Evolutionary conservation across 2,888 invertebrate genomes (phyloP).

Genomic region (Dolichopus griseipennis): DNA sequence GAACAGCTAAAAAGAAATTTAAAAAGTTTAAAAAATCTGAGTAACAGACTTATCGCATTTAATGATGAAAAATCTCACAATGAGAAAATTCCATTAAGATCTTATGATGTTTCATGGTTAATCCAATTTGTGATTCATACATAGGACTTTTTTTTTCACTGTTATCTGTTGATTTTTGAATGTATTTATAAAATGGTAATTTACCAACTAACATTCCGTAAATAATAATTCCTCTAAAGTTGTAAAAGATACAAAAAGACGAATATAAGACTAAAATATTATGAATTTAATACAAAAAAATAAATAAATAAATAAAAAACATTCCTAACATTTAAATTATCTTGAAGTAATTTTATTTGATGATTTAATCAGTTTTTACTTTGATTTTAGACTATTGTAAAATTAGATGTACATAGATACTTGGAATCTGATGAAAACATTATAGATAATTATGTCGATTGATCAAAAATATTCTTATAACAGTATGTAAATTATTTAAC

Average conservation of each 20-base stretch:
- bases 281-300: slow-evolving; percentile 9
- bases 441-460: too few species aligned
- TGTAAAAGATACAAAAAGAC: slow-evolving; percentile 13
- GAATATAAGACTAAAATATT: too few species aligned
- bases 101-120: slow-evolving; percentile 50
- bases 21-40: neutral
- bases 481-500: too few species aligned
- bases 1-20: slow-evolving; percentile 22
- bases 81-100: slow-evolving; percentile 29
- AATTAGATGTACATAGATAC: too few species aligned
- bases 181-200: slow-evolving; percentile 52
- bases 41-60: neutral
- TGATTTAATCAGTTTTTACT: too few species aligned
- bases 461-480: too few species aligned
- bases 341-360: too few species aligned
- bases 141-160: slow-evolving; percentile 54
- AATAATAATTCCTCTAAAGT: slow-evolving; percentile 60
- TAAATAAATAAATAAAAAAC: slow-evolving; percentile 14
- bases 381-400: too few species aligned
- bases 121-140: slow-evolving; percentile 57
- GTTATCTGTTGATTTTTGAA: slow-evolving; percentile 41
- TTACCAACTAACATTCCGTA: slow-evolving; percentile 68
- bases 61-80: slow-evolving; percentile 19
- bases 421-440: too few species aligned
- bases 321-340: too few species aligned